A percentile compares a stretch with the other conserved stretches of the same genome.
phyloP scores from a whole-genome alignment of 2,113 vertebrate species.

The Lepus timidus region DNA sequence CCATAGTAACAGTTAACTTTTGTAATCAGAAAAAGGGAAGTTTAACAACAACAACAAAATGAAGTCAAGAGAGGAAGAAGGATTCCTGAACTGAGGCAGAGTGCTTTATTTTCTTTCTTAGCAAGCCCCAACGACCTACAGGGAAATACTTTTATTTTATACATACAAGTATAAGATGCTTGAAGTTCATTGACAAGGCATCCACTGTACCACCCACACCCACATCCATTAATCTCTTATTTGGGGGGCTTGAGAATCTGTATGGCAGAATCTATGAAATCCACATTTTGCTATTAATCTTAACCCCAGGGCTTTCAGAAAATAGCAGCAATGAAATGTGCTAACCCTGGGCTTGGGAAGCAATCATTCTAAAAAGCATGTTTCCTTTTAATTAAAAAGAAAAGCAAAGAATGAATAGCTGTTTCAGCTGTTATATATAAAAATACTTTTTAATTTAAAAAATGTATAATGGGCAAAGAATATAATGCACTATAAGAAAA shows the following conservation, averaged over 20 bases:
- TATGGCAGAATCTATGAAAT: not conserved
- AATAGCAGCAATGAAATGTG: constrained; percentile 17
- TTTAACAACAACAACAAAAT: not conserved
- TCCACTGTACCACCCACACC: not conserved
- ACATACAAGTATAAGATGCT: not conserved
- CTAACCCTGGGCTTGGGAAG: constrained; percentile 12
- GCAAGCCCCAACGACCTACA: not conserved
- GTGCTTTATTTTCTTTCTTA: not conserved
- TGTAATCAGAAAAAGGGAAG: not conserved
- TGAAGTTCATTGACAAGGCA: constrained; percentile 34
- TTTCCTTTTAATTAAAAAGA: constrained; percentile 36
- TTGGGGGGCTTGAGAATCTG: not conserved
- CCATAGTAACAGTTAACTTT: constrained; percentile 26
- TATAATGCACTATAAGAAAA: constrained; percentile 57
- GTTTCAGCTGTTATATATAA: constrained; percentile 55
- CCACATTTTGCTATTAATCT: constrained; percentile 43
- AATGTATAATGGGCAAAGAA: constrained; percentile 26
- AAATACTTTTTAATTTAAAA: constrained; percentile 67
- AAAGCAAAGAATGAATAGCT: constrained; percentile 44
- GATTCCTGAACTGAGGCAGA: not conserved
- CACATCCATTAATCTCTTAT: not conserved
- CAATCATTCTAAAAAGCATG: not conserved
- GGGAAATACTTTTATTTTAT: constrained; percentile 26
- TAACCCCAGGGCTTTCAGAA: constrained; percentile 42
- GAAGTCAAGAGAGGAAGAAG: not conserved